Percentiles rank a stretch among this genome's conserved stretches.
phyloP scores from a whole-genome alignment of 1,140 invertebrate species.

The Drosophila sproati region DNA sequence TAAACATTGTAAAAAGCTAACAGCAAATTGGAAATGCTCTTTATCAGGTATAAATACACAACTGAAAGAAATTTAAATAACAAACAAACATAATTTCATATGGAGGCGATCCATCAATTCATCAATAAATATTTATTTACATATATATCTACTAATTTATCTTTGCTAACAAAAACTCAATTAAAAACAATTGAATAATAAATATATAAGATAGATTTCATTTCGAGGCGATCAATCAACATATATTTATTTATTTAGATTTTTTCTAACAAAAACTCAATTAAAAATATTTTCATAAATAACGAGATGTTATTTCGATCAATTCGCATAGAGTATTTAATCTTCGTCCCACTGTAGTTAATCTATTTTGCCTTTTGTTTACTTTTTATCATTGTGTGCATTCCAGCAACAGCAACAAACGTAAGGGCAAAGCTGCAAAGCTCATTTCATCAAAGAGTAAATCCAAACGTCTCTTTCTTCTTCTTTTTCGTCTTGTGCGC shows the following conservation, averaged over 20 bases:
- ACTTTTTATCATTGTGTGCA: not conserved
- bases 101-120: too few species aligned
- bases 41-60: not conserved
- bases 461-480: conserved; percentile 17
- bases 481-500: conserved; percentile 33
- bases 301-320: not conserved
- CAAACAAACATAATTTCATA: too few species aligned
- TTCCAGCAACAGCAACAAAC: conserved; percentile 20
- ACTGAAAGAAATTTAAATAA: too few species aligned
- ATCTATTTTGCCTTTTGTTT: not conserved
- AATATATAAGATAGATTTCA: too few species aligned
- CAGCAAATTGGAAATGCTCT: conserved; percentile 29
- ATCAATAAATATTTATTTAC: too few species aligned
- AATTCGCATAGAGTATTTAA: not conserved
- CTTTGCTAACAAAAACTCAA: not conserved
- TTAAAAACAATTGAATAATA: too few species aligned
- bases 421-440: conserved; percentile 5
- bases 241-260: too few species aligned
- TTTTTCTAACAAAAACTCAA: too few species aligned
- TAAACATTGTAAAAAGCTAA: not conserved
- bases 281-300: too few species aligned
- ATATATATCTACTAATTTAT: too few species aligned
- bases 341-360: not conserved
- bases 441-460: conserved; percentile 34
- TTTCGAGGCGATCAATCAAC: not conserved